Evolutionary conservation across 2,113 vertebrate genomes (phyloP), one percentile per base, ranked within the genome.

Genomic region (Vulpes lagopus): DNA sequence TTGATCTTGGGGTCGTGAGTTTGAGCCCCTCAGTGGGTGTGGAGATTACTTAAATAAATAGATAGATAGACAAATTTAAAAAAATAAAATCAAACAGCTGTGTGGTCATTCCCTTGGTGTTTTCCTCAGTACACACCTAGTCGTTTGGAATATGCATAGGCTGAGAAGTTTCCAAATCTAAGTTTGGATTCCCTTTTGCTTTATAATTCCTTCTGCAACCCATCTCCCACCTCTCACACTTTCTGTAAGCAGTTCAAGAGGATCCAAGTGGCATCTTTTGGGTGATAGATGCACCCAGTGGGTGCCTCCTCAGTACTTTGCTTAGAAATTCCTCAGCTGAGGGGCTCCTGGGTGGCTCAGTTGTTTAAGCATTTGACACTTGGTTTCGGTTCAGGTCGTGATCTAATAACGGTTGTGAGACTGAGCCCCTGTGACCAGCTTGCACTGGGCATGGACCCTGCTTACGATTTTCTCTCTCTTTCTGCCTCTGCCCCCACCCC

Each of bases 401-500:
- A 51, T 78, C 74, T 78, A 25, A 78, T 78, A 25, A 78, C 12
- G 7, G 74, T 30, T 78, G 49, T 78, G 43, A 23, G 25, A 78
- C 49, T 49, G 2, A 51, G 43, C 74, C 74, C 43, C 43, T 27
- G 8, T 9, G 43, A 30, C 4, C 1, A 43, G 43, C 43, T 78
- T 43, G 43, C 8, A 0, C 8, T 8, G 8, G 25, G 25, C 25
- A 1, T 9, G 1, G 74, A 17, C 3, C 15, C 43, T 27, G 7
- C 43, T 51, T 78, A 49, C 16, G 43, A 51, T 51, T 27, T 43
- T 51, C 25, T 76, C 73, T 76, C 43, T 51, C 25, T 22, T 23
- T 74, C 38, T 15, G 22, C 38, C 73, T 49, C 73, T 14, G 38
- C 25, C 25, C 73, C 25, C 43, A 6, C 38, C 43, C 14, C 3